These are phyloP conservation scores for Limulus polyphemus DNA, from an alignment of 2,888 invertebrate genomes.

Conservation along the genomic window DNA sequence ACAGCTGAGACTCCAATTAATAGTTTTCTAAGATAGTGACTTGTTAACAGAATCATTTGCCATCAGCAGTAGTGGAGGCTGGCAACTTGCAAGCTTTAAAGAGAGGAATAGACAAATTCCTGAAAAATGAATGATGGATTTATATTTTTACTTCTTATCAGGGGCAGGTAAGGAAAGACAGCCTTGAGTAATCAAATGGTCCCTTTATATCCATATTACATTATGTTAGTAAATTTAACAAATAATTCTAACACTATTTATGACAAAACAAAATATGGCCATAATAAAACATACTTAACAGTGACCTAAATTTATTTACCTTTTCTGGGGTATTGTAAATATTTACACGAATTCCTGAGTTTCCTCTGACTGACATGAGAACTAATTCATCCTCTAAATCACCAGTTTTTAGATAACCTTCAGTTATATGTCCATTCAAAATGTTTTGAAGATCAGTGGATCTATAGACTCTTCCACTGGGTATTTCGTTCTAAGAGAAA, in stretches of 20 bases:
- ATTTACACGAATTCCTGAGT: slow-evolving; percentile 44
- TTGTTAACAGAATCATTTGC: too few relatives aligned
- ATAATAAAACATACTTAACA: too few relatives aligned
- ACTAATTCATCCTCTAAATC: slow-evolving; percentile 44
- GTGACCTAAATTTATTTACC: slow-evolving; percentile 8
- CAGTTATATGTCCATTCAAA: slow-evolving; percentile 46
- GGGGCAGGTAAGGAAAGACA: too few relatives aligned
- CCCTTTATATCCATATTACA: too few relatives aligned
- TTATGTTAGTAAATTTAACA: neutral
- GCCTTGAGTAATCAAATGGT: too few relatives aligned
- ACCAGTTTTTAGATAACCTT: slow-evolving; percentile 45
- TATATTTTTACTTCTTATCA: neutral
- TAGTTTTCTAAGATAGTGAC: too few relatives aligned
- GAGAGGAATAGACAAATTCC: too few relatives aligned
- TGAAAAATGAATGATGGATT: neutral
- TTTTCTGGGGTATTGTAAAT: slow-evolving; percentile 43
- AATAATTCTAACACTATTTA: neutral
- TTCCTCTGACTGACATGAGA: slow-evolving; percentile 30
- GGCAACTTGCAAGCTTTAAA: too few relatives aligned
- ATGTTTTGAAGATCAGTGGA: slow-evolving; percentile 19
- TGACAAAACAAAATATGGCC: neutral
- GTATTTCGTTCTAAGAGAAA: slow-evolving; percentile 13
- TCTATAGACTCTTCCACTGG: neutral
- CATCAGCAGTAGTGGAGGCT: too few relatives aligned
- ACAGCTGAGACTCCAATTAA: too few relatives aligned